Evolutionary conservation across 2,888 invertebrate species (phyloP).

Genomic region (Drosophila emarginata): DNA sequence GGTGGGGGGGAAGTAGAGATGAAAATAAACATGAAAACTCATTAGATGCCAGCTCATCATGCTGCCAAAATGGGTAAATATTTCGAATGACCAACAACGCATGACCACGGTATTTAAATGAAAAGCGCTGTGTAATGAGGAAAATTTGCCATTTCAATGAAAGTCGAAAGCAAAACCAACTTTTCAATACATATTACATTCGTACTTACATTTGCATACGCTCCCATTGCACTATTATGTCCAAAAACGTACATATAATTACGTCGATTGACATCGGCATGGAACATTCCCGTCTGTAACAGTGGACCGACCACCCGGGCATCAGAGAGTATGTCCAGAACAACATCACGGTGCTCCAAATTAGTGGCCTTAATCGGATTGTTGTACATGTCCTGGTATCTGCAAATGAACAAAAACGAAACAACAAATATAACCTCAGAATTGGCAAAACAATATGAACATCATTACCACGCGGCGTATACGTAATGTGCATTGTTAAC

Average conservation of each 20-base stretch:
- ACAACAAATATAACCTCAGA: constrained; percentile 17
- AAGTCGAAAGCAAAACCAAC: not conserved
- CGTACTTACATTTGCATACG: constrained; percentile 88
- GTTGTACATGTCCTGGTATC: constrained; percentile 85
- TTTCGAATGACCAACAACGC: constrained; percentile 21
- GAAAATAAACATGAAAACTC: constrained; percentile 54
- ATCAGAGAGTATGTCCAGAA: constrained; percentile 94
- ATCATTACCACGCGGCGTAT: constrained; percentile 46
- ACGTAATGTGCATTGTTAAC: constrained; percentile 51
- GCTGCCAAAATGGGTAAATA: not conserved
- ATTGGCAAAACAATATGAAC: constrained; percentile 18
- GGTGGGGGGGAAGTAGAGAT: not conserved
- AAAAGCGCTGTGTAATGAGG: constrained; percentile 45
- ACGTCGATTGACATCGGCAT: constrained; percentile 88
- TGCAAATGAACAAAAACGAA: constrained; percentile 58
- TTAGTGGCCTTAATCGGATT: constrained; percentile 84
- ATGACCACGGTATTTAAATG: constrained; percentile 46
- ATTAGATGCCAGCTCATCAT: constrained; percentile 55
- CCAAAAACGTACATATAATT: constrained; percentile 95
- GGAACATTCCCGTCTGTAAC: constrained; percentile 89
- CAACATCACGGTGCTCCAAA: constrained; percentile 88
- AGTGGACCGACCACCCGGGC: constrained; percentile 93
- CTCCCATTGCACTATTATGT: constrained; percentile 91
- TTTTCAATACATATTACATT: constrained; percentile 12
- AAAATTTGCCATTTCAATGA: constrained; percentile 33